Percentiles rank a stretch among this genome's conserved stretches.
These are phyloP conservation scores for Porites rus DNA, from an alignment of 92 coral and sea anemone species.

Conservation along the genomic window DNA sequence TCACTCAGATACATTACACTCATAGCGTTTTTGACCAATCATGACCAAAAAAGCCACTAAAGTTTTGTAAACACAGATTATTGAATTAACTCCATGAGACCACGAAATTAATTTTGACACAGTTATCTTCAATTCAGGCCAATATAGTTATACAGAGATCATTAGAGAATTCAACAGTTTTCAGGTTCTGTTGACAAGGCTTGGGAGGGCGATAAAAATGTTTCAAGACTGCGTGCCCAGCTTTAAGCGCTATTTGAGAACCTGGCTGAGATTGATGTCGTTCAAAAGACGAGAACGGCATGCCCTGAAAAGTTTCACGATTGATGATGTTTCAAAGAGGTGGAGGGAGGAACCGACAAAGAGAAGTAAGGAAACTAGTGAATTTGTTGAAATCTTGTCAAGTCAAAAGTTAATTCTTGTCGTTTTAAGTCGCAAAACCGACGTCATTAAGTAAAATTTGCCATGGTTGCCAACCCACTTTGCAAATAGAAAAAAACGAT, in stretches of 20 bases:
- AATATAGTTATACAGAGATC: not conserved
- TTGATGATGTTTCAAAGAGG: conserved; percentile 69
- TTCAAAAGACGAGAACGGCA: conserved; percentile 44
- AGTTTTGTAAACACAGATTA: conserved; percentile 25
- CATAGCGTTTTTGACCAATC: conserved; percentile 10
- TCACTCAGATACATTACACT: not conserved
- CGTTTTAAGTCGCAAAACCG: not conserved
- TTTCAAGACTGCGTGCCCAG: not conserved
- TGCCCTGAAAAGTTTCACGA: conserved; percentile 72
- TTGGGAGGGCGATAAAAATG: not conserved
- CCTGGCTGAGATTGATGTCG: conserved; percentile 60
- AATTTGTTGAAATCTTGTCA: not conserved
- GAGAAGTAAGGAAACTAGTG: not conserved
- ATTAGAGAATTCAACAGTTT: not conserved
- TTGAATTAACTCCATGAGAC: conserved; percentile 2
- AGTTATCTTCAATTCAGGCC: conserved; percentile 6
- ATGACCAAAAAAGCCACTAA: conserved; percentile 1
- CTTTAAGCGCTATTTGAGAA: not conserved
- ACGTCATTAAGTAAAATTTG: too few relatives aligned
- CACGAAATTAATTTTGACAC: not conserved
- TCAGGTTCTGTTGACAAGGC: not conserved
- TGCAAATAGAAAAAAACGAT: too few relatives aligned
- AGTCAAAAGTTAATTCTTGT: not conserved
- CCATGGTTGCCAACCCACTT: too few relatives aligned
- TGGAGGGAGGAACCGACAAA: conserved; percentile 27